These are phyloP conservation scores for Burhinus bistriatus DNA, from an alignment of 2,113 vertebrate genomes.

Conservation along the genomic window DNA sequence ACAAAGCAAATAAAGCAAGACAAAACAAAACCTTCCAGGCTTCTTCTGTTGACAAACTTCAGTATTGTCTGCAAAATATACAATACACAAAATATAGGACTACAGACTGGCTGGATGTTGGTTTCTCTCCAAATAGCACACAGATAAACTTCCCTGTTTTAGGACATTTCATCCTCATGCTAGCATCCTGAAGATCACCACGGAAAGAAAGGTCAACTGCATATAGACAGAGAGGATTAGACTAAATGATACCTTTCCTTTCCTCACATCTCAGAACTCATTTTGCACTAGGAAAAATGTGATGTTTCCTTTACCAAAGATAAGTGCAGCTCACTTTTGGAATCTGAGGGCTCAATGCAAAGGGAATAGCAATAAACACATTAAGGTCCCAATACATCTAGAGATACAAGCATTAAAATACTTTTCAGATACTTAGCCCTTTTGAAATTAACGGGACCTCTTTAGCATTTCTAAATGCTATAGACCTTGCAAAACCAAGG, in stretches of 20 bases:
- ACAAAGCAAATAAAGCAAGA: neutral
- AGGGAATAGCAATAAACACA: neutral
- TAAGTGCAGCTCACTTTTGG: neutral
- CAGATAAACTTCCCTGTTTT: neutral
- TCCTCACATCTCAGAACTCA: neutral
- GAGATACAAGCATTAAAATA: neutral
- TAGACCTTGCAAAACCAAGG: neutral
- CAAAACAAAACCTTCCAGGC: neutral
- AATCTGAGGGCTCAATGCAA: neutral
- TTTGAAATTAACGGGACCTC: neutral
- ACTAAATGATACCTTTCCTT: neutral
- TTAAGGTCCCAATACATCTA: neutral
- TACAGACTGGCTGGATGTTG: neutral
- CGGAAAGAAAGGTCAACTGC: neutral
- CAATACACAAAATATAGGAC: neutral
- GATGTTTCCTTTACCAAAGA: neutral
- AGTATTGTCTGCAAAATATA: neutral
- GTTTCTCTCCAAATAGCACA: neutral
- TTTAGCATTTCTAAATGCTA: neutral
- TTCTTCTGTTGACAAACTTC: neutral
- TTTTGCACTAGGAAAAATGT: neutral
- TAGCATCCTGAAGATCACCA: neutral
- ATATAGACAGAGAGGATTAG: neutral
- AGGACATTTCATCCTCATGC: neutral
- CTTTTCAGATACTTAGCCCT: neutral